Base-by-base conservation (phyloP, 2,113 vertebrate species). In the Arothron firmamentum region DNA sequence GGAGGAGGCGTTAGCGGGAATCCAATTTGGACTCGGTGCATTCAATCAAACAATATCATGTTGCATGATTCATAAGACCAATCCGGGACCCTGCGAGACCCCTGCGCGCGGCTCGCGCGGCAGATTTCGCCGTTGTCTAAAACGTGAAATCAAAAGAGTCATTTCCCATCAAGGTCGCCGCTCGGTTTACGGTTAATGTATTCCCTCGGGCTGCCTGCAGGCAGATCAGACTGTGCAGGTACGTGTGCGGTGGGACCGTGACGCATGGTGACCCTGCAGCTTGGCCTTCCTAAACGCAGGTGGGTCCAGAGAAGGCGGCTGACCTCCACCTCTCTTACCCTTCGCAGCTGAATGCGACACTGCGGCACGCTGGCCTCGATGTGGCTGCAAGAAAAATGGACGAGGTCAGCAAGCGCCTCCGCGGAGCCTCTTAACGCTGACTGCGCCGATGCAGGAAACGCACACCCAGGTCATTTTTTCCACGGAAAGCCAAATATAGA, bases 41-140 rank as follows among this genome's bases (percentile, higher is more conserved):
- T 88, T 87, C 83, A 88, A 77, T 88, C 79, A 86, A 78, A 85
- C 77, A 69, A 79, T 84, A 83, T 84, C 82, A 85, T 70, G 70
- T 88, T 88, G 64, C 82, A 75, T 62, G 73, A 85, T 78, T 85
- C 79, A 84, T 81, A 61, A 70, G 64, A 67, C 64, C 74, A 67
- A 62, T 74, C 56, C 41, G 65, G 73, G 64, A 50, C 49, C 66
- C 50, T 42, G 21, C 1, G 54, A 70, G 59, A 61, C 73, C 57
- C 52, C 56, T 54, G 50, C 42, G 56, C 62, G 58, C 41, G 42
- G 62, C 49, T 41, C 20, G 62, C 52, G 67, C 63, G 45, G 45
- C 53, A 34, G 64, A 59, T 52, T 62, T 50, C 52, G 14, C 47
- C 25, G 41, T 51, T 52, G 42, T 66, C 61, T 62, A 55, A 75